A percentile compares a stretch with the other conserved stretches of the same genome.
phyloP scores from a whole-genome alignment of 1,140 invertebrate species.

The Cyclargus thomasi region DNA sequence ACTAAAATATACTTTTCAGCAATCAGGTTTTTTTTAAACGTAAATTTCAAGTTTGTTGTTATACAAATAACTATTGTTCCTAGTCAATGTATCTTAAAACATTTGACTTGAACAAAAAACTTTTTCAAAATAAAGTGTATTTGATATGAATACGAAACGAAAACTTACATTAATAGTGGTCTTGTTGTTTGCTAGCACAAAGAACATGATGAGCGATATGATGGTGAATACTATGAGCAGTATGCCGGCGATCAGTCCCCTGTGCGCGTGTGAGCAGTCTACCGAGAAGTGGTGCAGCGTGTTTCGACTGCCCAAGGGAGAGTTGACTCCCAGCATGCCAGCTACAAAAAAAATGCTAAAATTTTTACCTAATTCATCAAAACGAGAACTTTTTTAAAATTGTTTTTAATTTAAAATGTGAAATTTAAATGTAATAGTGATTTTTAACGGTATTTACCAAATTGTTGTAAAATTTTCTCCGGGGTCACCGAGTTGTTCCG shows the following conservation, averaged over 20 bases:
- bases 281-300: slow-evolving; percentile 87
- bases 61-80: too few relatives aligned
- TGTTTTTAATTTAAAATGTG: too few relatives aligned
- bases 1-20: too few relatives aligned
- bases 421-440: too few relatives aligned
- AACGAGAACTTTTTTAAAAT: too few relatives aligned
- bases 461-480: slow-evolving; percentile 68
- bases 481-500: slow-evolving; percentile 67
- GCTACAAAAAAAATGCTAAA: slow-evolving; percentile 39
- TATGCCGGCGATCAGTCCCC: slow-evolving; percentile 90
- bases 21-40: too few relatives aligned
- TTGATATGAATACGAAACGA: too few relatives aligned
- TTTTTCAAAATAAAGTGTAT: too few relatives aligned
- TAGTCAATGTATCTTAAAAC: too few relatives aligned
- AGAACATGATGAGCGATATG: slow-evolving; percentile 93
- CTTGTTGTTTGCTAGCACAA: slow-evolving; percentile 85
- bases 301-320: slow-evolving; percentile 51
- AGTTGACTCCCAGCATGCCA: slow-evolving; percentile 61
- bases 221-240: slow-evolving; percentile 89
- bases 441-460: slow-evolving; percentile 41
- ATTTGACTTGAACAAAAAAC: too few relatives aligned
- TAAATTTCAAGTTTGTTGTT: too few relatives aligned
- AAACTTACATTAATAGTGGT: slow-evolving; percentile 76
- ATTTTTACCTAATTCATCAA: too few relatives aligned
- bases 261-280: slow-evolving; percentile 91